Evolutionary conservation across 2,888 invertebrate genomes (phyloP).

Genomic region (Abrostola tripartita): DNA sequence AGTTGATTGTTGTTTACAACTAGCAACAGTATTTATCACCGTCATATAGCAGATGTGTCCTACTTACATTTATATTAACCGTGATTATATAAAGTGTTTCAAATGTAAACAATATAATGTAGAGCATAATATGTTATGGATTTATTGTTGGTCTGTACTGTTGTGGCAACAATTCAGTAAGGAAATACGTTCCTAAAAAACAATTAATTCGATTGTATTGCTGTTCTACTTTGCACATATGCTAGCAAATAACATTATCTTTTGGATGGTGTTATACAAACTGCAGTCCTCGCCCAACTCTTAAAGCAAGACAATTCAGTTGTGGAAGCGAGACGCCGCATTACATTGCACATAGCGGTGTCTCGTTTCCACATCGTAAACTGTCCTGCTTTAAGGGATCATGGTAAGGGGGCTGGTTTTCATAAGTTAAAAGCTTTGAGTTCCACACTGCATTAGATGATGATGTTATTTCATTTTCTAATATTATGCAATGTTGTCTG

Average conservation of each 20-base stretch:
- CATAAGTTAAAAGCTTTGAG: too few relatives aligned
- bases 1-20: neutral
- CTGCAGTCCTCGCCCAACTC: too few relatives aligned
- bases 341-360: too few relatives aligned
- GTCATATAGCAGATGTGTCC: neutral
- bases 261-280: neutral
- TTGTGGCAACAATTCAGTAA: neutral
- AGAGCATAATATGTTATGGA: slow-evolving; percentile 15
- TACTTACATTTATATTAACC: neutral
- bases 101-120: slow-evolving; percentile 5
- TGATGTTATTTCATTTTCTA: too few relatives aligned
- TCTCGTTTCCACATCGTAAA: too few relatives aligned
- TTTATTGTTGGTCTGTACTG: slow-evolving; percentile 18
- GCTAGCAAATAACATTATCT: slow-evolving; percentile 13
- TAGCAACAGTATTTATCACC: neutral
- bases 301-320: too few relatives aligned
- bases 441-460: too few relatives aligned
- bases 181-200: slow-evolving; percentile 10
- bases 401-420: too few relatives aligned
- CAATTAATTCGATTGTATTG: neutral
- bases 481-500: too few relatives aligned
- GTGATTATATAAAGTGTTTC: neutral
- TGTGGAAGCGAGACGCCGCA: too few relatives aligned
- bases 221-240: slow-evolving; percentile 23
- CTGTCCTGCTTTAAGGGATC: too few relatives aligned